phyloP scores from a whole-genome alignment of 2,113 vertebrate species.

The Upupa epops region DNA sequence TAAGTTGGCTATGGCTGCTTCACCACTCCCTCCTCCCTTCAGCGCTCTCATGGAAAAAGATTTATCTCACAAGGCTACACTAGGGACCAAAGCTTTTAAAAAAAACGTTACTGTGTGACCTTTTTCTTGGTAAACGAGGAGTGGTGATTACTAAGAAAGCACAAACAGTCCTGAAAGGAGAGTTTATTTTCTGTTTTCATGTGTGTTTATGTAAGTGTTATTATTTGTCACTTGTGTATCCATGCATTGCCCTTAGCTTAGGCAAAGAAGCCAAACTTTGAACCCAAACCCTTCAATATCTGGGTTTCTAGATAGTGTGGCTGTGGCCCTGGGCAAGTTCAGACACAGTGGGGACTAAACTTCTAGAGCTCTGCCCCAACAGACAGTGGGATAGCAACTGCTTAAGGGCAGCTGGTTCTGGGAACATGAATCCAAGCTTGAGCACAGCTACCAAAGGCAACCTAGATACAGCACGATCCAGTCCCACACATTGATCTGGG shows the following conservation, averaged over 20 bases:
- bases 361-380: not conserved
- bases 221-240: not conserved
- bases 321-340: not conserved
- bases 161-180: slow-evolving; percentile 27
- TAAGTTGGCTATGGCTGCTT: not conserved
- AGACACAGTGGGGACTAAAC: not conserved
- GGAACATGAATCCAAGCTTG: not conserved
- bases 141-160: slow-evolving; percentile 34
- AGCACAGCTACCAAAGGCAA: not conserved
- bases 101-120: not conserved
- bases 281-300: not conserved
- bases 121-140: slow-evolving; percentile 53
- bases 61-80: slow-evolving; percentile 5
- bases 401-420: not conserved
- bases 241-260: not conserved
- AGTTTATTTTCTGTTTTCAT: slow-evolving; percentile 3
- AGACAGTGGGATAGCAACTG: not conserved
- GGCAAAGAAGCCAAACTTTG: not conserved
- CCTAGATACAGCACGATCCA: slow-evolving; percentile 12
- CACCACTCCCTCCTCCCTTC: not conserved
- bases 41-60: not conserved
- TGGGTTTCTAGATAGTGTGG: not conserved
- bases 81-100: slow-evolving; percentile 31
- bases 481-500: not conserved
- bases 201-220: not conserved